Evolutionary conservation across 2,113 vertebrate species (phyloP).

Genomic region (Tor tambroides): DNA sequence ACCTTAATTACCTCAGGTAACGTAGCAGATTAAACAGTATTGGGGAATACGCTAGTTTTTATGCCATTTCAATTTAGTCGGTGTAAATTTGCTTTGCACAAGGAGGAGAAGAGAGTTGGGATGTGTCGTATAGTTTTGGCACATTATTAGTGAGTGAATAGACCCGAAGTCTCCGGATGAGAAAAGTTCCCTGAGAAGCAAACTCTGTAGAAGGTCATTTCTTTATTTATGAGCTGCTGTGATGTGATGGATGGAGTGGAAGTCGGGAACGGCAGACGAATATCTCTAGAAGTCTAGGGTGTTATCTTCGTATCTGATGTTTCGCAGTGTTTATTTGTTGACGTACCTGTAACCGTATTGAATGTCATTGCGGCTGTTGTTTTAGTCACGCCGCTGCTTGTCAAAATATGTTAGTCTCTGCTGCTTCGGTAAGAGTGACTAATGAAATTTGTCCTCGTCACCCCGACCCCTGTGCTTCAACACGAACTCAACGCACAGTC

Average conservation of each 20-base stretch:
- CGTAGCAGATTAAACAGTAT: slow-evolving; percentile 60
- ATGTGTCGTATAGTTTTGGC: not conserved
- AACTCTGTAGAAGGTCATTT: slow-evolving; percentile 12
- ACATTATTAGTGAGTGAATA: not conserved
- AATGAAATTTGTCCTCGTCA: slow-evolving; percentile 67
- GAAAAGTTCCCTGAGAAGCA: slow-evolving; percentile 16
- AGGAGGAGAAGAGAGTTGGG: not conserved
- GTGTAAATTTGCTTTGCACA: not conserved
- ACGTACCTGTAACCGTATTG: not conserved
- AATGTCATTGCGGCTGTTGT: slow-evolving; percentile 57
- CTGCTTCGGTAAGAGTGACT: slow-evolving; percentile 64
- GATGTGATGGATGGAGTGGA: slow-evolving; percentile 11
- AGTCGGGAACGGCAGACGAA: not conserved
- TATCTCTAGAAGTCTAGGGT: not conserved
- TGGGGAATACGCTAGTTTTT: not conserved
- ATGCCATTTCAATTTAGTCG: not conserved
- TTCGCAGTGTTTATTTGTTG: not conserved
- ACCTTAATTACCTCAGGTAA: slow-evolving; percentile 30
- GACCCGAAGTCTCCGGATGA: not conserved
- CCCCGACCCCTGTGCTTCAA: slow-evolving; percentile 51
- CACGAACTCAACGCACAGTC: slow-evolving; percentile 45
- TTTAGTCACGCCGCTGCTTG: slow-evolving; percentile 73
- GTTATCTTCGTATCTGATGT: not conserved
- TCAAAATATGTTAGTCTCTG: slow-evolving; percentile 71
- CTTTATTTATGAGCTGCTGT: slow-evolving; percentile 25